These are phyloP conservation scores for Brienomyrus longianalis DNA, from an alignment of 2,113 vertebrate genomes.

Conservation along the genomic window DNA sequence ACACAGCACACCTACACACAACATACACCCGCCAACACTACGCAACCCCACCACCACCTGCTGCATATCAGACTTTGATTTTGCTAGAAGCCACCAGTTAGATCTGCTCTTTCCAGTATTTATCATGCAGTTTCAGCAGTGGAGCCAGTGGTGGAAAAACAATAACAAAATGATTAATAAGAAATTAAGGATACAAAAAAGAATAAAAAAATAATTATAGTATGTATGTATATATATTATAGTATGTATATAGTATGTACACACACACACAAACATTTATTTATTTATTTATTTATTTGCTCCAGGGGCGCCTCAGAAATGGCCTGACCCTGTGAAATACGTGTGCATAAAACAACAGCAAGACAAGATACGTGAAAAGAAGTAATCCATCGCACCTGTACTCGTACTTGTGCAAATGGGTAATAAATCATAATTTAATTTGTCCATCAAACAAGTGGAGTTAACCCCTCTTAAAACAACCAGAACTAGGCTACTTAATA, in stretches of 20 bases:
- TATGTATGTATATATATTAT: no score
- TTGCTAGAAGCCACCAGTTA: not conserved
- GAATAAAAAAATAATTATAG: no score
- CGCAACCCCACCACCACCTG: slow-evolving; percentile 6
- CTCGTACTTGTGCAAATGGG: not conserved
- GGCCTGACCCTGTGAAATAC: not conserved
- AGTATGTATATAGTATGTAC: no score
- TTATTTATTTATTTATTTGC: no score
- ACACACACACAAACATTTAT: no score
- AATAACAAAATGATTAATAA: not conserved
- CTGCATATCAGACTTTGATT: not conserved
- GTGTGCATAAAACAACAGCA: not conserved
- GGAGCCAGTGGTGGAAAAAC: not conserved
- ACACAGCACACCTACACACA: slow-evolving; percentile 15
- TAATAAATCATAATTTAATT: not conserved
- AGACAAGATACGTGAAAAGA: not conserved
- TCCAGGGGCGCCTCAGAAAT: not conserved
- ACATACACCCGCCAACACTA: not conserved
- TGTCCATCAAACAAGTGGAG: not conserved
- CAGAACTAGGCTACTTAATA: not conserved
- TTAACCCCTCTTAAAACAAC: not conserved
- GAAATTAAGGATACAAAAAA: not conserved
- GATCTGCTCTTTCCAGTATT: not conserved
- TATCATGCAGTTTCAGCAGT: not conserved
- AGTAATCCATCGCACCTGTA: not conserved